Base-by-base conservation (phyloP, 2,113 vertebrate species). In the Xyrauchen texanus region DNA sequence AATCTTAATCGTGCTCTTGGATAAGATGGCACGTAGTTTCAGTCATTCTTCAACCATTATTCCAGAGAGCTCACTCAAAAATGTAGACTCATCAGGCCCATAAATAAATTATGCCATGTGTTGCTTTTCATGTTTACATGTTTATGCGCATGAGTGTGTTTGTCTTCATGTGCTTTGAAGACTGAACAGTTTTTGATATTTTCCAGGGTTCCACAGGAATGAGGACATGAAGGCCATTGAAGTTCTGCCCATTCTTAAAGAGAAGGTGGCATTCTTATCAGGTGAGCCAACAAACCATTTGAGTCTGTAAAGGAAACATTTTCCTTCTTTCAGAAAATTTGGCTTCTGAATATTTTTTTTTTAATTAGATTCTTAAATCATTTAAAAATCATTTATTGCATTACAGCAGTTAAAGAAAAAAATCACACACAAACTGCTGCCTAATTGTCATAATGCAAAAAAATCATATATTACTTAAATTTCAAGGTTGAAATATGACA, bases 221-320 rank as follows among this genome's bases (percentile, higher is more conserved):
- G 97, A 99, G 91, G 96, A 96, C 82, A 95, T 98, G 95, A 99
- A 98, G 90, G 97, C 97, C 79, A 95, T 98, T 85, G 97, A 99
- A 88, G 96, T 99, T 76, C 91, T 99, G 85, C 97, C 97, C 81
- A 96, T 98, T 89, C 93, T 99, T 88, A 99, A 98, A 87, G 97
- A 99, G 88, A 99, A 99, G 89, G 95, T 99, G 70, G 97, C 96
- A 67, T 99, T 96, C 84, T 93, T 99, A 88, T 99, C 97, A 94
- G 97, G 97, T 99, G 92, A 21, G 82, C 80, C 58, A 6, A 15
- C 52, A 11, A 58, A 67, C 76, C 42, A 5, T 16, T 68, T 51
- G 47, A 55, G 67, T 77, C 71, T 21, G 6, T 34, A 52, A 47
- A 16, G n/a, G 21, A 34, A 34, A 34, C 21, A 34, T 34, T 34